Conservation (phyloP, 2,113 vertebrate genomes). For the Pelusios castaneus region DNA sequence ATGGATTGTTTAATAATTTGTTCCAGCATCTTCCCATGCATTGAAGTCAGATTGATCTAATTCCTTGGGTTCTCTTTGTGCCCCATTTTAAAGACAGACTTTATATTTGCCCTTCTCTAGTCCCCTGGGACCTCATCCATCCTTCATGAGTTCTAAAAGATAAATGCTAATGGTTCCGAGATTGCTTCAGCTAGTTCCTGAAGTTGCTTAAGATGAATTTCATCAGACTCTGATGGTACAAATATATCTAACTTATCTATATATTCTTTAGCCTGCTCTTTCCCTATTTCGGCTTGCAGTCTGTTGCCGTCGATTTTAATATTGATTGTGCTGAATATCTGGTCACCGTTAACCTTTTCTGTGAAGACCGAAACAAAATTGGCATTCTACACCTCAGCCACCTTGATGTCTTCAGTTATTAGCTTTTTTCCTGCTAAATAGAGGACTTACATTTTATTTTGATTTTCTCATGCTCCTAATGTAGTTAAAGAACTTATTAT, state of each 20-base stretch:
- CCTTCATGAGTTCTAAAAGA: background rate
- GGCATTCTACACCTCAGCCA: background rate
- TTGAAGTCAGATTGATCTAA: background rate
- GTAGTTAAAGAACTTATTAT: background rate
- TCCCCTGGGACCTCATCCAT: background rate
- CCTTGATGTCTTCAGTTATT: background rate
- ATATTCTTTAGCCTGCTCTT: background rate
- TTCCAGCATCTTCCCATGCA: background rate
- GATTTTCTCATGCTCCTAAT: background rate
- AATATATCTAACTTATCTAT: background rate
- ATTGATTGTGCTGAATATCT: background rate
- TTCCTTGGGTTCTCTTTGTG: background rate
- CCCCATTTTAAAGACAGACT: background rate
- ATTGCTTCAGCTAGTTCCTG: background rate
- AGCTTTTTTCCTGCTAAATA: background rate
- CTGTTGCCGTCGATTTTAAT: background rate
- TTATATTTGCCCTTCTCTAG: background rate
- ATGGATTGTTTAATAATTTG: background rate
- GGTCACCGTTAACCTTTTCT: background rate
- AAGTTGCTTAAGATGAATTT: background rate
- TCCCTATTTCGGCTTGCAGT: background rate
- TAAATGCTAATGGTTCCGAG: background rate
- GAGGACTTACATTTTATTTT: background rate
- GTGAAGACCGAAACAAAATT: background rate
- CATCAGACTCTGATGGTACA: background rate